Conservation (phyloP, 2,888 invertebrate genomes). For the Lasioglossum oenotherae region DNA sequence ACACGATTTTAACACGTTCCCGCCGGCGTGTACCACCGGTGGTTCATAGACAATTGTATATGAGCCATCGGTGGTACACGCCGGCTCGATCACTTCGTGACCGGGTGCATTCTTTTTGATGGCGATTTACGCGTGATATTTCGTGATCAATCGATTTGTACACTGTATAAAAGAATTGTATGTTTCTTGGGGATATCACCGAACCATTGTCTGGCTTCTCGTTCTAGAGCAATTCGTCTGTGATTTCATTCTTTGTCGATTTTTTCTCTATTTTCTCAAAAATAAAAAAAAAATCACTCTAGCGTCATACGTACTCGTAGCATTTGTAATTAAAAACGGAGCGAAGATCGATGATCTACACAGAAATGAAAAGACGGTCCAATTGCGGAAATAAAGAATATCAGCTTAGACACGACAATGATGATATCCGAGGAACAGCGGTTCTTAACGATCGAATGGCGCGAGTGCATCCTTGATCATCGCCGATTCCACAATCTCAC, state of each 20-base stretch:
- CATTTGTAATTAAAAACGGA: not conserved
- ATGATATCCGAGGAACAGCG: constrained; percentile 49
- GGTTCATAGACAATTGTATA: too few relatives aligned
- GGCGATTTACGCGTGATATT: constrained; percentile 38
- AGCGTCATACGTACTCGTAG: not conserved
- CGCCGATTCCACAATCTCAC: constrained; percentile 44
- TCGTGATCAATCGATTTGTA: constrained; percentile 30
- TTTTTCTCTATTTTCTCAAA: not conserved
- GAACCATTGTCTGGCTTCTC: constrained; percentile 40
- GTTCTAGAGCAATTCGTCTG: constrained; percentile 33
- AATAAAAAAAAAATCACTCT: not conserved
- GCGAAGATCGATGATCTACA: not conserved
- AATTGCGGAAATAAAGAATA: constrained; percentile 12
- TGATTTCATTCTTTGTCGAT: constrained; percentile 22
- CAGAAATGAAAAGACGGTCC: not conserved
- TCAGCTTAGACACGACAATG: constrained; percentile 16
- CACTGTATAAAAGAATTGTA: constrained; percentile 55
- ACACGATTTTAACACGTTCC: constrained; percentile 40
- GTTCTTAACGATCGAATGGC: constrained; percentile 10
- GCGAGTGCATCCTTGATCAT: constrained; percentile 48
- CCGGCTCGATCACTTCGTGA: constrained; percentile 51
- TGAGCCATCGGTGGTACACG: too few relatives aligned
- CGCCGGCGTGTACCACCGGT: too few relatives aligned
- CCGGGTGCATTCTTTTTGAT: constrained; percentile 9
- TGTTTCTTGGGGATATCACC: constrained; percentile 34